Evolutionary conservation across 1,140 invertebrate genomes (phyloP).

Genomic region (Pogonomyrmex californicus): DNA sequence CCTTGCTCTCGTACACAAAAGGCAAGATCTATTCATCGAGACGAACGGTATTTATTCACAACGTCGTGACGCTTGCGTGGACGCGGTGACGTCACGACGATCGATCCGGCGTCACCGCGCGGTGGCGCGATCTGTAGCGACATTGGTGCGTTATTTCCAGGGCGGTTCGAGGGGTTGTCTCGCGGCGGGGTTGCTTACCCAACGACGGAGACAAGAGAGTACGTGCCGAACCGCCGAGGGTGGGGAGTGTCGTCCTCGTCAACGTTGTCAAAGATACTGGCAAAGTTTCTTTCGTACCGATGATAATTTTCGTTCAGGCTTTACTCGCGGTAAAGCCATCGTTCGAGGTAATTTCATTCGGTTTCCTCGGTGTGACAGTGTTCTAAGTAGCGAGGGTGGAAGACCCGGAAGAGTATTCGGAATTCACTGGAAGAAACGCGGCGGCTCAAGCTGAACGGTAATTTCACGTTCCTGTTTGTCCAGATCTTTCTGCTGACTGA

Average conservation of each 20-base stretch:
- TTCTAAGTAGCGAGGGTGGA: conserved; percentile 33
- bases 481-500: neutral
- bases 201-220: conserved; percentile 57
- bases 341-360: neutral
- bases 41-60: conserved; percentile 63
- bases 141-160: conserved; percentile 68
- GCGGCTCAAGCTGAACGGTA: conserved; percentile 52
- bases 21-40: conserved; percentile 42
- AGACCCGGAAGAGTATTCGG: conserved; percentile 17
- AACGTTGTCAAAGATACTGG: conserved; percentile 60
- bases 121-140: conserved; percentile 83
- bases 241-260: conserved; percentile 60
- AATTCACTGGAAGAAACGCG: conserved; percentile 43
- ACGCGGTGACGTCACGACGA: conserved; percentile 81
- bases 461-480: conserved; percentile 32
- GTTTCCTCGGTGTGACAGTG: conserved; percentile 39
- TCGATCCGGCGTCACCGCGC: conserved; percentile 78
- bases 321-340: conserved; percentile 2
- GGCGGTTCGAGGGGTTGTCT: conserved; percentile 76
- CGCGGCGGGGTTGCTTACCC: conserved; percentile 70
- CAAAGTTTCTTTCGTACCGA: conserved; percentile 46
- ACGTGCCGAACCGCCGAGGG: conserved; percentile 65
- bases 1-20: neutral
- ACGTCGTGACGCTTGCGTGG: conserved; percentile 69
- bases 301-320: neutral